A percentile compares a stretch with the other conserved stretches of the same genome.
These are phyloP conservation scores for Noctua comes DNA, from an alignment of 2,888 invertebrate species.

Conservation along the genomic window DNA sequence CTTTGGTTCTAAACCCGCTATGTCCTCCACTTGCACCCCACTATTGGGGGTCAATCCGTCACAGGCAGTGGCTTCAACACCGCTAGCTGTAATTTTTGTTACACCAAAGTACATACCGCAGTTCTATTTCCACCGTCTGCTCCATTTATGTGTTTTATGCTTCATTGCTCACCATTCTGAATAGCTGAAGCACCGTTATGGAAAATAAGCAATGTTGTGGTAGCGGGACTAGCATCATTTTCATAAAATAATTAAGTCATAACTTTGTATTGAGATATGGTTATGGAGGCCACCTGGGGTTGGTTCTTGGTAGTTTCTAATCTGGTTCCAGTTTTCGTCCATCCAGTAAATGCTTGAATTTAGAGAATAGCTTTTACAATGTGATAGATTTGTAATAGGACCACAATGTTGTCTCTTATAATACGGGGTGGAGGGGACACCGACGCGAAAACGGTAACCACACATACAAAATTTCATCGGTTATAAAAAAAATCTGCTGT, in stretches of 20 bases:
- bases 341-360: conserved; percentile 9
- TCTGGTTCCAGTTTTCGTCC: neutral
- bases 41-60: conserved; percentile 74
- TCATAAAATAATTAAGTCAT: conserved; percentile 44
- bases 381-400: neutral
- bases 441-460: too few relatives aligned
- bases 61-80: conserved; percentile 76
- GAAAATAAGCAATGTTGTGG: conserved; percentile 42
- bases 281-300: conserved; percentile 18
- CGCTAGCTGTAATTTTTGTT: conserved; percentile 77
- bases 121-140: conserved; percentile 64
- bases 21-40: conserved; percentile 44
- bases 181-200: conserved; percentile 51
- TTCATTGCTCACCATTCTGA: conserved; percentile 57
- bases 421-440: too few relatives aligned
- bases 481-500: too few relatives aligned
- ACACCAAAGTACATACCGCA: conserved; percentile 66
- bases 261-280: conserved; percentile 18
- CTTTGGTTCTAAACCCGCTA: neutral
- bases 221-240: conserved; percentile 23
- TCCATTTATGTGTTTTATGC: conserved; percentile 67
- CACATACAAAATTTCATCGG: too few relatives aligned
- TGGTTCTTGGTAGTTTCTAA: conserved; percentile 3
- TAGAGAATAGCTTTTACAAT: neutral
- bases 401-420: neutral